Base-by-base conservation (phyloP, 2,888 invertebrate species). In the Scaptomyza caliginosa region DNA sequence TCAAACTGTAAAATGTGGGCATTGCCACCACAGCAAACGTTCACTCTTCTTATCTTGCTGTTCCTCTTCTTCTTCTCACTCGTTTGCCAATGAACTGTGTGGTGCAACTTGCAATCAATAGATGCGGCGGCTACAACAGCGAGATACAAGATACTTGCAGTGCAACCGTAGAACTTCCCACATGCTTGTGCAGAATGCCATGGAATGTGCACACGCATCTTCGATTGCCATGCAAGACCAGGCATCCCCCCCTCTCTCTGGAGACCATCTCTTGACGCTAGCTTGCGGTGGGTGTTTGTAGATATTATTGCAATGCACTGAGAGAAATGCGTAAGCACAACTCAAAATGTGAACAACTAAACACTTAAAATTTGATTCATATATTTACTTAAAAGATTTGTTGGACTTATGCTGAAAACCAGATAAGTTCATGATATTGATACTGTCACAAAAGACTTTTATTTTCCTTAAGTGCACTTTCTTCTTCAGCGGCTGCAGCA, bases 151-250 rank as follows among this genome's bases (percentile, higher is more conserved):
- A 86, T 81, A 86, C 86, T 83, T 70, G 76, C 64, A 67, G 59
- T 72, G 84, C 84, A 80, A 70, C 69, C 73, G 69, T 75, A 73
- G 69, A 81, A 70, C 78, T 84, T 84, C 65, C 85, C 85, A 75
- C 87, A 84, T 84, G 87, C 71, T 49, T 54, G 51, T 54, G 67
- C 49, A 71, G 77, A 72, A 66, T 86, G 85, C 73, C 58, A 75
- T 70, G 87, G 87, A 86, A 82, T 82, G 87, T 77, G 87, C 84
- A 84, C 74, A 86, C 81, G 86, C 85, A 83, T 86, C 87, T 81
- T 86, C 71, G 73, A 62, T 74, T 77, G 77, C 74, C 54, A 80
- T 66, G 65, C 74, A 16, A 16, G 60, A 70, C 17, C 4, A 7
- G 42, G 55, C 48, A 30, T n/a, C 19, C 42, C 7, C 16, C 17